Base-by-base conservation (phyloP, 2,888 invertebrate genomes). In the Parnassius smintheus region DNA sequence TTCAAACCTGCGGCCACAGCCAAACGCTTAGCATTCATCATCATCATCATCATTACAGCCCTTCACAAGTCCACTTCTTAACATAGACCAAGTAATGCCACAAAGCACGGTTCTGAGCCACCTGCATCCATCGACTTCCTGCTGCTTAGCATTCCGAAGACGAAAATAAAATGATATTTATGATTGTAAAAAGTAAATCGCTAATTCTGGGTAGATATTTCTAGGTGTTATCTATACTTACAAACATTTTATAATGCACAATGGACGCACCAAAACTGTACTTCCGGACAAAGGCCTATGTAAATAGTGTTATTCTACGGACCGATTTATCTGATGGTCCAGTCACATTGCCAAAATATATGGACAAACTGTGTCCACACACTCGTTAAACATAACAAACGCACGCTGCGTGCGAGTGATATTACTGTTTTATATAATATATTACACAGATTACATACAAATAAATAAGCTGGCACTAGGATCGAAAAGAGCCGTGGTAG, bases 271-370 rank as follows among this genome's bases (percentile, higher is more conserved):
- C 69, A 75, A 75, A 74, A 76, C 76, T 75, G 75, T 68, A 70
- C 71, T 74, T 68, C 65, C 62, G 76, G 83, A 88, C 88, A 88
- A 88, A 81, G 79, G 85, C 81, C 79, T 71, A 75, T 75, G 74
- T 85, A 81, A 18, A 87, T 83, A 79, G 81, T 81, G 79, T 82
- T 78, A 81, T 79, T 77, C 78, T 75, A 72, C 72, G 66, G 70
- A 65, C 68, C 79, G 72, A 80, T 80, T 86, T 86, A 88, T 88
- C 88, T 78, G 86, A 85, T 88, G 76, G 69, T 67, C 69, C 72
- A 76, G 76, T 75, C 78, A 77, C 75, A 78, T 73, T 74, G 75
- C 56, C 75, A 68, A 71, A 78, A 85, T 84, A 81, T 83, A 85
- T 82, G 83, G 81, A 76, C 72, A 69, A 61, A 69, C 63, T 65